Evolutionary conservation across 1,140 invertebrate genomes (phyloP).

Genomic region (Drosophila ficusphila): DNA sequence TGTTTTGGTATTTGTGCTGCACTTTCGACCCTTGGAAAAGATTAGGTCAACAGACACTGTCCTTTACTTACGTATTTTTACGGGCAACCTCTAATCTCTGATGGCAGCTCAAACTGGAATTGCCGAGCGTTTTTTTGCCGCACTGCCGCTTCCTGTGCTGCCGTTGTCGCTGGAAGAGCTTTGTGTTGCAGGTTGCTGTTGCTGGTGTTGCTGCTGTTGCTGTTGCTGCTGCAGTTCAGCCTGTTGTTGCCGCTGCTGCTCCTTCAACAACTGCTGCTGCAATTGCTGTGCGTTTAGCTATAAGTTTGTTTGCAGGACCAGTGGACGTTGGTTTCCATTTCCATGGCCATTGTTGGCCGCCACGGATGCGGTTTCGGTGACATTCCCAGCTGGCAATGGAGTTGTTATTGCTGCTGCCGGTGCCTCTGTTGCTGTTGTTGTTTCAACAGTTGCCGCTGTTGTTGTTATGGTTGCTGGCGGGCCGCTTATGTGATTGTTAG

Average conservation of each 20-base stretch:
- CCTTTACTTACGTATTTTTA: slow-evolving; percentile 33
- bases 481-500: slow-evolving; percentile 39
- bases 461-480: slow-evolving; percentile 11
- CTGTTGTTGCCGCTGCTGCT: slow-evolving; percentile 61
- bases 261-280: slow-evolving; percentile 68
- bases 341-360: slow-evolving; percentile 11
- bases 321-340: slow-evolving; percentile 42
- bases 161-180: slow-evolving; percentile 56
- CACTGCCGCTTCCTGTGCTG: slow-evolving; percentile 55
- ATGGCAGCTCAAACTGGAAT: slow-evolving; percentile 67
- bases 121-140: slow-evolving; percentile 68
- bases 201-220: slow-evolving; percentile 6
- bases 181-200: slow-evolving; percentile 24
- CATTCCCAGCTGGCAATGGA: slow-evolving; percentile 4
- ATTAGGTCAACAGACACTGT: slow-evolving; percentile 8
- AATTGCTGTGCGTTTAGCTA: slow-evolving; percentile 80
- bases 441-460: slow-evolving; percentile 12
- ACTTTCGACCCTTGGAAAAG: not conserved
- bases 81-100: not conserved
- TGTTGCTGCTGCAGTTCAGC: slow-evolving; percentile 20
- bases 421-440: not conserved
- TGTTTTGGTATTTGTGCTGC: not conserved
- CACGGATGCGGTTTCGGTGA: slow-evolving; percentile 19
- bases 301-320: slow-evolving; percentile 75
- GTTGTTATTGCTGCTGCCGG: slow-evolving; percentile 4